phyloP scores from a whole-genome alignment of 2,888 invertebrate genomes.

The Proisotoma minuta region DNA sequence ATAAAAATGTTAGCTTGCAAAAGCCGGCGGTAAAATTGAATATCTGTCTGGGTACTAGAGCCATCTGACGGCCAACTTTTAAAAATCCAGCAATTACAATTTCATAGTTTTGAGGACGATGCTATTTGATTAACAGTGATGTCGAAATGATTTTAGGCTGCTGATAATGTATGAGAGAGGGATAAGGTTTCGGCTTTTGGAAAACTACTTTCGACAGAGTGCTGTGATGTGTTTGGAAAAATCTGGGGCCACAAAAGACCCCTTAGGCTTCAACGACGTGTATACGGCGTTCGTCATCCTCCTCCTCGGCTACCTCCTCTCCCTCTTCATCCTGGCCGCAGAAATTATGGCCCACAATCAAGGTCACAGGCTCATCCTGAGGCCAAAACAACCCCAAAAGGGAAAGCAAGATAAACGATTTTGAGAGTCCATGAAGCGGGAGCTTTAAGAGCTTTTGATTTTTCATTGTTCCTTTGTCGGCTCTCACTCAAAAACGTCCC shows the following conservation, averaged over 20 bases:
- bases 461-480: no score
- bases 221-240: constrained; percentile 28
- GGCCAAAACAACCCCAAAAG: not conserved
- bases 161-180: constrained; percentile 32
- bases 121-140: no score
- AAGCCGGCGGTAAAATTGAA: no score
- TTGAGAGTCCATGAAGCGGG: no score
- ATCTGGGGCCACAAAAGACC: constrained; percentile 30
- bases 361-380: not conserved
- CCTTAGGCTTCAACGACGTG: constrained; percentile 31
- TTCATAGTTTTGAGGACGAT: no score
- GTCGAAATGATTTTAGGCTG: constrained; percentile 19
- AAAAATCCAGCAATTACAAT: no score
- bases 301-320: constrained; percentile 24
- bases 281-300: constrained; percentile 31
- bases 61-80: no score
- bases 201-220: constrained; percentile 24
- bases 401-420: not conserved
- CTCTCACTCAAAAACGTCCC: no score
- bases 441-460: no score
- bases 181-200: constrained; percentile 27
- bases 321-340: constrained; percentile 17
- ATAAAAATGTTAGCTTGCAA: no score
- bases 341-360: constrained; percentile 9
- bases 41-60: no score